Evolutionary conservation across 1,140 invertebrate genomes (phyloP), one percentile per base, ranked within the genome.

Genomic region (roundworm (Caenorhabditis elegans)): DNA sequence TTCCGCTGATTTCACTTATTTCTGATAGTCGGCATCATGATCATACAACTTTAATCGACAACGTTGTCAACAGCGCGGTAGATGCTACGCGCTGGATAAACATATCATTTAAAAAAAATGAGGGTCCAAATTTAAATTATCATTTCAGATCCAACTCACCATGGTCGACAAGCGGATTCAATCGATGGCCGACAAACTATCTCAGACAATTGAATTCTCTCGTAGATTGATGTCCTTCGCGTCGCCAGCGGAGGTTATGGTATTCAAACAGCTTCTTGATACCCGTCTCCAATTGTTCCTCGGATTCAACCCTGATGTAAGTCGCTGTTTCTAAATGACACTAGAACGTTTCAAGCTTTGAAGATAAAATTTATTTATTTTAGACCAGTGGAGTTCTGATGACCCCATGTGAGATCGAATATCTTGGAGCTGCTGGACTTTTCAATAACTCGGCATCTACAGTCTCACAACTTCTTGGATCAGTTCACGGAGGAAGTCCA

Each of bases 251-350:
- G 96, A 98, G 90, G 94, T 97, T 46, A 91, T 98, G 43, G 94
- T 97, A 92, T 95, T 98, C 88, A 96, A 96, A 90, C 96, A 96
- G 90, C 91, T 97, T 0, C 92, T 99, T 75, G 96, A 98, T 88
- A 93, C 93, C 1, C 95, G 96, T 90, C 91, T 98, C 34, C 94
- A 97, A 88, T 91, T 93, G 10, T 91, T 97, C 83, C 92, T 96
- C 86, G 94, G 92, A 87, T 95, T 94, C 87, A 94, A 94, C 82
- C 94, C 95, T 0, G 95, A 98, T 87, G 92, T 94, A 34, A 93
- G 92, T 79, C 89, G 28, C 39, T 22, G 2, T 15, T 5, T 15
- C 39, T 43, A 43, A 43, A n/a, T n/a, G n/a, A n/a, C n/a, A n/a
- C n/a, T n/a, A n/a, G n/a, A n/a, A n/a, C n/a, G n/a, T 24, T 11